Percentiles rank a stretch among this genome's conserved stretches.
phyloP scores from a whole-genome alignment of 2,113 vertebrate species.

The Varanus komodoensis region DNA sequence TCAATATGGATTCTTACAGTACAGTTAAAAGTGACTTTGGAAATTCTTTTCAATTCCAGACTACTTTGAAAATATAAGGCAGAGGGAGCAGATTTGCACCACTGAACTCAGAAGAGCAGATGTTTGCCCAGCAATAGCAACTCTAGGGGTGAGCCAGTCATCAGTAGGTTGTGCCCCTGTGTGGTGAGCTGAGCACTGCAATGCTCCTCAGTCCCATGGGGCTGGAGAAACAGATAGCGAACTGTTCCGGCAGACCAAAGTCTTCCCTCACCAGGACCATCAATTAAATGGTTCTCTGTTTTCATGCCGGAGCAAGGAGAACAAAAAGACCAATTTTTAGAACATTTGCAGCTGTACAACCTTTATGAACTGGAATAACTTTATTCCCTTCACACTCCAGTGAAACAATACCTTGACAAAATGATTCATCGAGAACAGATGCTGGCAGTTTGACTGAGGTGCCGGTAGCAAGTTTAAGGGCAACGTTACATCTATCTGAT shows the following conservation, averaged over 20 bases:
- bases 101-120: background rate
- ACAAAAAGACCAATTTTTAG: background rate
- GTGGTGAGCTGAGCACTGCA: too few relatives aligned
- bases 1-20: background rate
- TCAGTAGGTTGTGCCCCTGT: background rate
- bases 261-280: background rate
- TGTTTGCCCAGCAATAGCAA: background rate
- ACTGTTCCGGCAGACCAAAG: background rate
- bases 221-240: background rate
- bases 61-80: too few relatives aligned
- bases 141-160: background rate
- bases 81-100: background rate
- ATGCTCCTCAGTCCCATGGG: background rate
- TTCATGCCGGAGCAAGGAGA: conserved; percentile 11
- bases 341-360: conserved; percentile 44
- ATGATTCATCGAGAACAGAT: conserved; percentile 71
- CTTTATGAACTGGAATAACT: conserved; percentile 44
- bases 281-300: background rate
- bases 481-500: conserved; percentile 48
- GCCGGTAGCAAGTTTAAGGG: conserved; percentile 57
- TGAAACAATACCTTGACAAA: conserved; percentile 67
- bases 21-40: background rate
- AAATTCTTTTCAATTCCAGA: background rate
- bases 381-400: conserved; percentile 59
- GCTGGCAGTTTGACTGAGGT: conserved; percentile 56